Percentiles rank a stretch among this genome's conserved stretches.
phyloP scores from a whole-genome alignment of 2,113 vertebrate genomes.

The Oncorhynchus mykiss region DNA sequence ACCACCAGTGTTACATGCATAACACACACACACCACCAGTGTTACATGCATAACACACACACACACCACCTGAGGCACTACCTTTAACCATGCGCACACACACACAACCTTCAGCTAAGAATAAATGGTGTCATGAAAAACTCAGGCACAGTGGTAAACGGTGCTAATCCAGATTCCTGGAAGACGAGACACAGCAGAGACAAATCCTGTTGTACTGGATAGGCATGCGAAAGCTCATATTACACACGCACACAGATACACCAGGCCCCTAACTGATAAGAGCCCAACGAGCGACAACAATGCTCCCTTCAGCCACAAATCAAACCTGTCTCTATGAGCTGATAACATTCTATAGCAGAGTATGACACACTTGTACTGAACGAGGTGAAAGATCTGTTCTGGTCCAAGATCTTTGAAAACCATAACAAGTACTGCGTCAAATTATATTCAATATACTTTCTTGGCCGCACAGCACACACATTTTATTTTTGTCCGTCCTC shows the following conservation, averaged over 20 bases:
- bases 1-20: too few species aligned
- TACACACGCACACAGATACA: too few species aligned
- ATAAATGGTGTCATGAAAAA: background rate
- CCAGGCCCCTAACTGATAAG: too few species aligned
- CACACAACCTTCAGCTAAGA: background rate
- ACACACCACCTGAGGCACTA: too few species aligned
- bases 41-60: background rate
- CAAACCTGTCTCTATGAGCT: too few species aligned
- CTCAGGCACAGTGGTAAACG: background rate
- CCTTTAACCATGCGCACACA: background rate
- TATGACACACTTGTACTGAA: too few species aligned
- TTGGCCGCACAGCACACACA: background rate
- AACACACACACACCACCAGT: background rate
- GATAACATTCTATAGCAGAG: too few species aligned
- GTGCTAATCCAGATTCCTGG: constrained; percentile 18
- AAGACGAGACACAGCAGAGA: background rate
- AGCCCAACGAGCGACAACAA: background rate
- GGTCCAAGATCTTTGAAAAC: too few species aligned
- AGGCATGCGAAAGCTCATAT: background rate
- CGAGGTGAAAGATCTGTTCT: too few species aligned
- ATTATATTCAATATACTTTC: too few species aligned
- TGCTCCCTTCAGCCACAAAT: background rate
- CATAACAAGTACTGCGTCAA: too few species aligned
- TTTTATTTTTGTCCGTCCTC: background rate
- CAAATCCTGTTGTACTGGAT: background rate